Conservation (phyloP, 2,797 vertebrate species). For the Notoglanidium macrostoma region DNA sequence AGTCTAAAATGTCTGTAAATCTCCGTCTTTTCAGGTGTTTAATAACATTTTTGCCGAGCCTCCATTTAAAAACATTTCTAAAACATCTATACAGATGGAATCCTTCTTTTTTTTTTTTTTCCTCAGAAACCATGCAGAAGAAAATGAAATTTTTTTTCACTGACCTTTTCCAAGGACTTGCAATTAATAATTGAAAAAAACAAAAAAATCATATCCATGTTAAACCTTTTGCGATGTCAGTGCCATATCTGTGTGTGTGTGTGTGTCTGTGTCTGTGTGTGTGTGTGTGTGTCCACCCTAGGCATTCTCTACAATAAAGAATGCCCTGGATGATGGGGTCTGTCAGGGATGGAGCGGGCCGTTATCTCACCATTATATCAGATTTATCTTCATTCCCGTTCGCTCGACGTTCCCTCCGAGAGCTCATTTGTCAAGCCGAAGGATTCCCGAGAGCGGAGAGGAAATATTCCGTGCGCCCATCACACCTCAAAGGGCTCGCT, state of each 20-base stretch:
- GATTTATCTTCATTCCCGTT: slow-evolving; percentile 79
- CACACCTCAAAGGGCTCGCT: slow-evolving; percentile 65
- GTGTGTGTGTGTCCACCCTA: slow-evolving; percentile 40
- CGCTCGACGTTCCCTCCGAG: slow-evolving; percentile 69
- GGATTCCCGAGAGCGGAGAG: slow-evolving; percentile 61
- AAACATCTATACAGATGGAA: not conserved
- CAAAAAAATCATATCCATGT: slow-evolving; percentile 49
- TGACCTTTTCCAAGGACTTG: not conserved
- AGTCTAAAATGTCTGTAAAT: not conserved
- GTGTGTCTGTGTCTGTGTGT: not conserved
- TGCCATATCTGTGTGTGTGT: not conserved
- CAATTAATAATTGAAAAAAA: slow-evolving; percentile 14
- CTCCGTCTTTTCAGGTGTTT: not conserved
- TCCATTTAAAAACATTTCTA: not conserved
- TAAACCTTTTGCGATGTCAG: not conserved
- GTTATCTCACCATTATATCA: slow-evolving; percentile 81
- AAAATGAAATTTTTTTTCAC: not conserved
- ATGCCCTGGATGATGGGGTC: slow-evolving; percentile 73
- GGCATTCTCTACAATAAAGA: slow-evolving; percentile 68
- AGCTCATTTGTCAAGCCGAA: slow-evolving; percentile 80
- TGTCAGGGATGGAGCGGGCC: slow-evolving; percentile 75
- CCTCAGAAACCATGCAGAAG: not conserved
- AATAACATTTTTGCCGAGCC: not conserved
- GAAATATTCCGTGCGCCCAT: slow-evolving; percentile 65
- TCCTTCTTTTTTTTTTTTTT: not conserved